Conservation (phyloP, 2,797 vertebrate genomes). For the Lateolabrax maculatus region DNA sequence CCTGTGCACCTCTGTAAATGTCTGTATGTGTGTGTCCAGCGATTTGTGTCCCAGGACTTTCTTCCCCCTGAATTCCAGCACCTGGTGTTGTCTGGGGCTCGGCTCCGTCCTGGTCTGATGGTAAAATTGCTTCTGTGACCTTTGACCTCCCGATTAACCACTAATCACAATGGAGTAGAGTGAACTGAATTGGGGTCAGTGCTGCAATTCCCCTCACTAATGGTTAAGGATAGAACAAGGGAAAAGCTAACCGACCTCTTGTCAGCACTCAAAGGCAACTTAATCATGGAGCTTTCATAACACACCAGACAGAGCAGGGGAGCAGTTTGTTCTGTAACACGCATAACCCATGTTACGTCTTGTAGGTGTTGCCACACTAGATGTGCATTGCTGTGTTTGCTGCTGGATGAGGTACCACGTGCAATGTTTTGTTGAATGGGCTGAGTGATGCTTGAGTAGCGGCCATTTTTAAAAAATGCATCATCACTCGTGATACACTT, state of each 20-base stretch:
- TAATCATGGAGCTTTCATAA: slow-evolving; percentile 67
- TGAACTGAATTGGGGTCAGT: slow-evolving; percentile 59
- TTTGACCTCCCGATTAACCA: slow-evolving; percentile 78
- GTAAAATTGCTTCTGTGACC: slow-evolving; percentile 80
- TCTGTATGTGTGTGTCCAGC: slow-evolving; percentile 77
- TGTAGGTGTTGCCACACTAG: slow-evolving; percentile 67
- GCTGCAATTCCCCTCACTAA: slow-evolving; percentile 57
- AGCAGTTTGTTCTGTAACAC: slow-evolving; percentile 76
- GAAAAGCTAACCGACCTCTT: slow-evolving; percentile 64
- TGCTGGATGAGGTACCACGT: slow-evolving; percentile 49
- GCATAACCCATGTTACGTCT: slow-evolving; percentile 71
- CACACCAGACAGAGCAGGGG: slow-evolving; percentile 60
- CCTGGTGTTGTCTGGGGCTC: slow-evolving; percentile 82
- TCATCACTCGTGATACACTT: background rate
- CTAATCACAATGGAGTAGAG: slow-evolving; percentile 75
- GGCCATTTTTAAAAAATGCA: background rate
- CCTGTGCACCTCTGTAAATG: slow-evolving; percentile 71
- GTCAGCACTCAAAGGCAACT: slow-evolving; percentile 52
- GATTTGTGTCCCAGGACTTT: slow-evolving; percentile 81
- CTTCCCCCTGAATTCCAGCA: slow-evolving; percentile 84
- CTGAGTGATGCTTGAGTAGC: slow-evolving; percentile 70
- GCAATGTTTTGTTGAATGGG: slow-evolving; percentile 33
- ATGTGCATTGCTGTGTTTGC: slow-evolving; percentile 60
- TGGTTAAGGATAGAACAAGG: slow-evolving; percentile 36
- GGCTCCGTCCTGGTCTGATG: slow-evolving; percentile 79